Percentiles rank a stretch among this genome's conserved stretches.
phyloP scores from a whole-genome alignment of 2,113 vertebrate genomes.

The Upupa epops region DNA sequence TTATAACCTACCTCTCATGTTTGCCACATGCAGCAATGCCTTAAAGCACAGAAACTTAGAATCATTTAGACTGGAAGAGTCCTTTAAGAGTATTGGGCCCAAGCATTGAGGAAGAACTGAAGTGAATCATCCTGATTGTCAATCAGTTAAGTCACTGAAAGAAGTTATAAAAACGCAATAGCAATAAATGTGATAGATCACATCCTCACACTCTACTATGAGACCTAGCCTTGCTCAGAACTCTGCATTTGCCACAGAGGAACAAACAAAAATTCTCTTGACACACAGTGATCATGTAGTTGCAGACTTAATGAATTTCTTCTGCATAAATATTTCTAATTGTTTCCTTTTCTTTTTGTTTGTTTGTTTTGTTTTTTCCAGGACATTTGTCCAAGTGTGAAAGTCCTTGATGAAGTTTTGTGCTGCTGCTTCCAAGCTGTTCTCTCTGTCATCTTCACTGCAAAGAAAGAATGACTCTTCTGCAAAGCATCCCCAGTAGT shows the following conservation, averaged over 20 bases:
- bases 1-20: neutral
- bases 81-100: neutral
- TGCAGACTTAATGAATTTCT: neutral
- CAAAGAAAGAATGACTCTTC: slow-evolving; percentile 26
- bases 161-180: neutral
- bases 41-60: neutral
- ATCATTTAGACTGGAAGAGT: neutral
- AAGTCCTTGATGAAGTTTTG: slow-evolving; percentile 7
- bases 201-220: neutral
- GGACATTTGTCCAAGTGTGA: neutral
- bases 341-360: too few relatives aligned
- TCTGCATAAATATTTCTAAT: neutral
- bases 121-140: neutral
- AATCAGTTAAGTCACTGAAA: neutral
- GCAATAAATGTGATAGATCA: neutral
- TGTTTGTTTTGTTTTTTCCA: neutral
- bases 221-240: neutral
- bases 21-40: neutral
- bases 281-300: neutral
- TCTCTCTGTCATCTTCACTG: slow-evolving; percentile 36
- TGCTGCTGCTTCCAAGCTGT: neutral
- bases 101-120: neutral
- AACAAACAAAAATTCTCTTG: neutral
- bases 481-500: neutral
- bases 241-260: neutral